These are phyloP conservation scores for Spodoptera exigua DNA, from an alignment of 2,888 invertebrate genomes.

Conservation along the genomic window DNA sequence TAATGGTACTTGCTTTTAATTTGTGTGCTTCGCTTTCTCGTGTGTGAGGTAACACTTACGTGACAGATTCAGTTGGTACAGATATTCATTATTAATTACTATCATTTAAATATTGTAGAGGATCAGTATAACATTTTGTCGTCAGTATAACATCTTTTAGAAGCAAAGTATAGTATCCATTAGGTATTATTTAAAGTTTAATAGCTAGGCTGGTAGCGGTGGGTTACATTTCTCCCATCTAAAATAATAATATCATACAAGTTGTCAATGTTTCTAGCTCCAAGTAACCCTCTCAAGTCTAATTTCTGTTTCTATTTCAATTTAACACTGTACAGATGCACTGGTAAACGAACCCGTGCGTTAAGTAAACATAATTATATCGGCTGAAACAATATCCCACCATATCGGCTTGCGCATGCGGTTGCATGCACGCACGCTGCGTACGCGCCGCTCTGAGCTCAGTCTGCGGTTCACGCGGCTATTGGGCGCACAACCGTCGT, in stretches of 20 bases:
- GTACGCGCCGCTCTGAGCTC: constrained; percentile 66
- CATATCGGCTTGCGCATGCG: constrained; percentile 60
- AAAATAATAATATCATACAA: constrained; percentile 20
- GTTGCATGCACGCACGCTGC: constrained; percentile 65
- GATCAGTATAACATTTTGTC: background rate
- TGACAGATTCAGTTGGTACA: constrained; percentile 27
- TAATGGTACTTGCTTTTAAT: constrained; percentile 46
- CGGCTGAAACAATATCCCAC: constrained; percentile 72
- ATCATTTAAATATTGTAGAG: constrained; percentile 6
- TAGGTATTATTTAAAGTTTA: constrained; percentile 7
- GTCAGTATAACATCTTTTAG: background rate
- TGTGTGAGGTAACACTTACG: constrained; percentile 56
- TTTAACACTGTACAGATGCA: constrained; percentile 66
- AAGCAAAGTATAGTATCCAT: background rate
- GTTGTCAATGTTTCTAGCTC: constrained; percentile 26
- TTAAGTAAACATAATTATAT: constrained; percentile 60
- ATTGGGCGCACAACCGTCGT: constrained; percentile 70
- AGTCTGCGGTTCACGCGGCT: constrained; percentile 73
- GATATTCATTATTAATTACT: constrained; percentile 9
- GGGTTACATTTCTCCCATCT: background rate
- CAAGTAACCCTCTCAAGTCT: constrained; percentile 53
- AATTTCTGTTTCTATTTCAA: constrained; percentile 62
- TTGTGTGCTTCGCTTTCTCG: constrained; percentile 72
- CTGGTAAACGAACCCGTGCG: constrained; percentile 65
- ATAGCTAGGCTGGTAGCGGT: constrained; percentile 3